Conservation (phyloP, 2,797 vertebrate species). For the Helostoma temminkii region DNA sequence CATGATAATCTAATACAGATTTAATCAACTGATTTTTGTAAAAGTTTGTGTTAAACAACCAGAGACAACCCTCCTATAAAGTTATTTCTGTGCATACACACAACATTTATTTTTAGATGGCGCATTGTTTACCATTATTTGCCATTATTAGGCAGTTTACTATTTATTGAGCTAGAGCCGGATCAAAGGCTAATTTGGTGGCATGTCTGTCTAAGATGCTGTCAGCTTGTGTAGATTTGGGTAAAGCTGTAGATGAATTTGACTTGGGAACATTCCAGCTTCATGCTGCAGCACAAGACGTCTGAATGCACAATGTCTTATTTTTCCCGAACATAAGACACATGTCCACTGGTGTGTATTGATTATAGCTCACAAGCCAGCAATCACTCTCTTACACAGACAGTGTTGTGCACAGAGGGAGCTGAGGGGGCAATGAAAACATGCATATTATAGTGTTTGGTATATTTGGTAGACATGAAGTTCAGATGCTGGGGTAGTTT, state of each 20-base stretch:
- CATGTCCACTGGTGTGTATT: slow-evolving; percentile 7
- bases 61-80: too few species aligned
- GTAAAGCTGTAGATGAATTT: slow-evolving; percentile 23
- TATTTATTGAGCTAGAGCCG: too few species aligned
- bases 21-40: too few species aligned
- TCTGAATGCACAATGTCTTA: slow-evolving; percentile 7
- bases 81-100: too few species aligned
- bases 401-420: neutral
- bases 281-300: neutral
- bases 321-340: slow-evolving; percentile 1
- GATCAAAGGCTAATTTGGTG: too few species aligned
- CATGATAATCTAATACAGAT: too few species aligned
- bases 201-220: slow-evolving; percentile 17
- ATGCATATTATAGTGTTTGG: neutral
- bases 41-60: too few species aligned
- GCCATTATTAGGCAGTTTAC: too few species aligned
- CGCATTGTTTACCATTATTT: too few species aligned
- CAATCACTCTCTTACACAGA: slow-evolving; percentile 1
- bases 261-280: slow-evolving; percentile 18
- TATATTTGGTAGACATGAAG: neutral
- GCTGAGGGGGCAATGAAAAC: neutral
- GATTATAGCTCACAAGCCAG: slow-evolving; percentile 22
- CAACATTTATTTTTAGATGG: too few species aligned
- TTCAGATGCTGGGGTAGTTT: neutral
- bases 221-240: slow-evolving; percentile 24